Evolutionary conservation across 2,888 invertebrate genomes (phyloP).

Genomic region (Xanthorhoe designata): DNA sequence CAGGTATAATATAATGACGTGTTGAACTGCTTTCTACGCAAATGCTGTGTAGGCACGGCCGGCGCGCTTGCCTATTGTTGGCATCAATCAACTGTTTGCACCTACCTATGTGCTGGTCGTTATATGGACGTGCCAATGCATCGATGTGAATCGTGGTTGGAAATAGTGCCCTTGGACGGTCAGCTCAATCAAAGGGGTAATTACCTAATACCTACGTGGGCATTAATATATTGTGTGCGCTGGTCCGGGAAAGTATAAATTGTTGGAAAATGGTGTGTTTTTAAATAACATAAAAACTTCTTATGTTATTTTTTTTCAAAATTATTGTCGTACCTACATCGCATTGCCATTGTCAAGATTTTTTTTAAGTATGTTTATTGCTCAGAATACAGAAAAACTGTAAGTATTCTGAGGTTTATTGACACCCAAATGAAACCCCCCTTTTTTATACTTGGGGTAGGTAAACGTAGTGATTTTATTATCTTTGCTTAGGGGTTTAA

Average conservation of each 20-base stretch:
- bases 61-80: background rate
- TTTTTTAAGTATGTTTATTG: no score
- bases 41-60: background rate
- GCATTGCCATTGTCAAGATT: no score
- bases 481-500: no score
- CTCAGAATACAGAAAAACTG: no score
- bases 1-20: background rate
- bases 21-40: background rate
- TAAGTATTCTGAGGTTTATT: no score
- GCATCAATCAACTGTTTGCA: slow-evolving; percentile 29
- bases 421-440: no score
- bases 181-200: background rate
- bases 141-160: background rate
- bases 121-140: background rate
- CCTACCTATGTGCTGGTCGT: slow-evolving; percentile 18
- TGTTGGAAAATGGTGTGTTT: no score
- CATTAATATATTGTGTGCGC: background rate
- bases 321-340: no score
- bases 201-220: background rate
- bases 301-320: no score
- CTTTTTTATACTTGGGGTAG: no score
- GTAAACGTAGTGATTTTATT: no score
- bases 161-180: background rate
- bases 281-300: no score
- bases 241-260: background rate